Conservation (phyloP, 2,797 vertebrate species). For the Anisognathus igniventris region DNA sequence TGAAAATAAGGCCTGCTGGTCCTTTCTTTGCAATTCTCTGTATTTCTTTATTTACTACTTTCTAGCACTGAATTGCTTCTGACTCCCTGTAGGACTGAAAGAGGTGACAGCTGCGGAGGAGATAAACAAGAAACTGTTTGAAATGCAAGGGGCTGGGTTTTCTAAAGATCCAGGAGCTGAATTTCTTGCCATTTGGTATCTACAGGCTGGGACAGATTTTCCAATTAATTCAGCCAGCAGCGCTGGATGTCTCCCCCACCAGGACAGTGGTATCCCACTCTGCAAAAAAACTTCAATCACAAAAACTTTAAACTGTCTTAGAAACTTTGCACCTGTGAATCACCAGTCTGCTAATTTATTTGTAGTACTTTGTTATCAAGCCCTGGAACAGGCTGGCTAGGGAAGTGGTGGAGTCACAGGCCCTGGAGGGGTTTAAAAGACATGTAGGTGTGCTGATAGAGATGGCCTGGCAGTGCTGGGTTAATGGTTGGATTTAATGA, state of each 20-base stretch:
- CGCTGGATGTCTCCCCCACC: background rate
- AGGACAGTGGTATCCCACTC: background rate
- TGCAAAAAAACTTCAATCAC: background rate
- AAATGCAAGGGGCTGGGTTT: background rate
- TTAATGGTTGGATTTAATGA: background rate
- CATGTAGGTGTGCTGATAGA: background rate
- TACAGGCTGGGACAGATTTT: background rate
- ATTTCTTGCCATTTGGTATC: background rate
- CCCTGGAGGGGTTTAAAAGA: background rate
- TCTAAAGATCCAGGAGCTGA: background rate
- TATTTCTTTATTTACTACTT: background rate
- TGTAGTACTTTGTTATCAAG: background rate
- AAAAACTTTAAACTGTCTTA: background rate
- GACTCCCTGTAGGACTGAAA: background rate
- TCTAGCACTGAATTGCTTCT: background rate
- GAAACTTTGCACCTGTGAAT: background rate
- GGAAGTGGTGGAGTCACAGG: background rate
- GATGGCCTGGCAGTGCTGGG: background rate
- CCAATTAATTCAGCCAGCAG: background rate
- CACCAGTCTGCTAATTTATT: background rate
- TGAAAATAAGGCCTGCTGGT: background rate
- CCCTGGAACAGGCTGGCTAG: background rate
- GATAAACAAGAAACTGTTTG: background rate
- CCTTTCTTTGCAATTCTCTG: background rate
- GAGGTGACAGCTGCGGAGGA: background rate